These are phyloP conservation scores for Monoplex corrugatus DNA, from an alignment of 2,888 invertebrate species.

Conservation along the genomic window DNA sequence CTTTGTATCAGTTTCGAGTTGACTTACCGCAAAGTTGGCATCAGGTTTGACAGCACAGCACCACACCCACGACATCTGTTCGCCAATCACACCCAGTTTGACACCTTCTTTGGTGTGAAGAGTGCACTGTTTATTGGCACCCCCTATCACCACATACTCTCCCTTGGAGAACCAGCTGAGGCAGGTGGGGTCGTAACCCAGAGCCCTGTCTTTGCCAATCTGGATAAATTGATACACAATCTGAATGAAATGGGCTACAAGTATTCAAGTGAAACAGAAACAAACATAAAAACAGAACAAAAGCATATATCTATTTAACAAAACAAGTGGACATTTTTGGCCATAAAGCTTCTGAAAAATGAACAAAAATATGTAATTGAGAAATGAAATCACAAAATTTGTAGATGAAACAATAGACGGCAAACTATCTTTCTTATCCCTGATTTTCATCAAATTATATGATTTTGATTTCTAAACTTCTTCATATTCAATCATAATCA, in stretches of 20 bases:
- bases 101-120: constrained; percentile 93
- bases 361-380: too few species aligned
- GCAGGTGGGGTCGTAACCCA: constrained; percentile 89
- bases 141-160: constrained; percentile 91
- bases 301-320: not conserved
- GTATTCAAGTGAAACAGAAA: too few species aligned
- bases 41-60: constrained; percentile 90
- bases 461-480: too few species aligned
- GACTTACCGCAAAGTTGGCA: constrained; percentile 87
- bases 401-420: too few species aligned
- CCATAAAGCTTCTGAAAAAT: too few species aligned
- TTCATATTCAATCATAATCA: too few species aligned
- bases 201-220: constrained; percentile 84
- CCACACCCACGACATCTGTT: constrained; percentile 92
- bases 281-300: not conserved
- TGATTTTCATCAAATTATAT: too few species aligned
- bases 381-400: too few species aligned
- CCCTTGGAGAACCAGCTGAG: constrained; percentile 88
- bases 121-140: constrained; percentile 89
- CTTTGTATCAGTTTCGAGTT: too few species aligned
- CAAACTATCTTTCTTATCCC: too few species aligned
- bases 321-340: not conserved
- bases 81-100: constrained; percentile 88
- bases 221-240: constrained; percentile 65
- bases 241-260: too few species aligned